Conservation (phyloP, 2,888 invertebrate species). For the Beris morrisii region DNA sequence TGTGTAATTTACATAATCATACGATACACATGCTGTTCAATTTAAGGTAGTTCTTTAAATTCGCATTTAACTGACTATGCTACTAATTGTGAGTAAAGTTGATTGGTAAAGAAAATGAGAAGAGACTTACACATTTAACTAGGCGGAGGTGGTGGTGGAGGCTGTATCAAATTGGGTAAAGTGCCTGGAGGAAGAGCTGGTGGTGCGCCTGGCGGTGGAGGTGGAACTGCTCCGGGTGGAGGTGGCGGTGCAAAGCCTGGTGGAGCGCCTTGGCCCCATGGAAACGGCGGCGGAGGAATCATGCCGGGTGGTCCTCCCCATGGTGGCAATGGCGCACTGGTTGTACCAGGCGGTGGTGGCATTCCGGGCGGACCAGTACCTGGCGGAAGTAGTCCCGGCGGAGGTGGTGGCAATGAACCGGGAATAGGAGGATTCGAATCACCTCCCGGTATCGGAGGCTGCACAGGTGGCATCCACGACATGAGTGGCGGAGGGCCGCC, state of each 20-base stretch:
- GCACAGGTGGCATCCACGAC: slow-evolving; percentile 62
- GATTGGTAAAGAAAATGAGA: too few relatives aligned
- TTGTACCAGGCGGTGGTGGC: slow-evolving; percentile 55
- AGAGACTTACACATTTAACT: slow-evolving; percentile 34
- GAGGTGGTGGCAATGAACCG: slow-evolving; percentile 51
- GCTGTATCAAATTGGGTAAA: slow-evolving; percentile 61
- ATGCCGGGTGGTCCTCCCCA: slow-evolving; percentile 36
- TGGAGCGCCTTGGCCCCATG: slow-evolving; percentile 46
- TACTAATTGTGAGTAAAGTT: too few relatives aligned
- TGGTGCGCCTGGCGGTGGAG: slow-evolving; percentile 59
- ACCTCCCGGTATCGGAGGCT: slow-evolving; percentile 58
- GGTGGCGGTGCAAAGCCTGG: slow-evolving; percentile 49
- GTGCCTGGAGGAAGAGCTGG: slow-evolving; percentile 60
- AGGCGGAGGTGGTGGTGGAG: slow-evolving; percentile 72
- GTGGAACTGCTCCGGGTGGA: slow-evolving; percentile 58
- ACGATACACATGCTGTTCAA: too few relatives aligned
- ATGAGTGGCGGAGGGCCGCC: slow-evolving; percentile 60
- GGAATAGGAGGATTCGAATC: slow-evolving; percentile 49
- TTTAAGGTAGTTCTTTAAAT: too few relatives aligned
- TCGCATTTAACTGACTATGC: too few relatives aligned
- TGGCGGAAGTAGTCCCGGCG: slow-evolving; percentile 57
- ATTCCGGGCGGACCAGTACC: slow-evolving; percentile 43
- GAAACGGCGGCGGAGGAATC: slow-evolving; percentile 46
- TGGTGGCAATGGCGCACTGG: slow-evolving; percentile 44
- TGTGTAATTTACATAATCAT: too few relatives aligned